Base-by-base conservation (phyloP, 2,113 vertebrate genomes). In the Oryctolagus cuniculus region DNA sequence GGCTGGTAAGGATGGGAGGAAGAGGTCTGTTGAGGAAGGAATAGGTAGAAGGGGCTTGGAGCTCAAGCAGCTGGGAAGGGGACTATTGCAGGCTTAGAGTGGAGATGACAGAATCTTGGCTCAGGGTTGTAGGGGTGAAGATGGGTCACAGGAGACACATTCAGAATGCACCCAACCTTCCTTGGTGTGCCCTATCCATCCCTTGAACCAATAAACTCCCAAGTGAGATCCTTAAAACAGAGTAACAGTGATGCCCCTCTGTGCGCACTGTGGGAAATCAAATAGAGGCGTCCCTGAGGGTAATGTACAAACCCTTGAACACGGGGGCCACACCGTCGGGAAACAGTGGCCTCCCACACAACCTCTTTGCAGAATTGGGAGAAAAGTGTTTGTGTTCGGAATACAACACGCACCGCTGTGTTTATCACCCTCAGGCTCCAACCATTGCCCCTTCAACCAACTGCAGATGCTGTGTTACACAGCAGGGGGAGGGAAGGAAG, bases 381-480 rank as follows among this genome's bases (percentile, higher is more conserved):
- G 89, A 94, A 95, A 96, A 79, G 94, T 2, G 0, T 34, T 94
- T 93, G 96, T 97, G 95, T 97, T 88, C 70, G 24, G 63, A 90
- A 91, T 58, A 85, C 70, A 77, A 31, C 81, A 58, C 51, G 13
- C 58, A 34, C 95, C 61, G 81, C 93, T 96, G 84, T 78, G 87
- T 95, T 96, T 96, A 87, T 94, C 92, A 69, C 66, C 94, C 96
- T 97, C 94, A 90, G 86, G 94, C 96, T 74, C 92, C 61, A 78
- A 95, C 98, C 96, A 98, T 88, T 94, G 87, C 94, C 94, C 92
- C 91, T 97, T 95, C 95, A 31, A 80, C 96, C 94, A 96, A 91
- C 55, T 8, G 95, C 96, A 74, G 97, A 93, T 63, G 91, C 97
- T 97, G 61, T 95, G 97, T 96, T 97, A 95, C 96, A 79, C 44